A percentile compares a stretch with the other conserved stretches of the same genome.
Evolutionary conservation across 2,888 invertebrate genomes (phyloP).

Genomic region (Noctua pronuba): DNA sequence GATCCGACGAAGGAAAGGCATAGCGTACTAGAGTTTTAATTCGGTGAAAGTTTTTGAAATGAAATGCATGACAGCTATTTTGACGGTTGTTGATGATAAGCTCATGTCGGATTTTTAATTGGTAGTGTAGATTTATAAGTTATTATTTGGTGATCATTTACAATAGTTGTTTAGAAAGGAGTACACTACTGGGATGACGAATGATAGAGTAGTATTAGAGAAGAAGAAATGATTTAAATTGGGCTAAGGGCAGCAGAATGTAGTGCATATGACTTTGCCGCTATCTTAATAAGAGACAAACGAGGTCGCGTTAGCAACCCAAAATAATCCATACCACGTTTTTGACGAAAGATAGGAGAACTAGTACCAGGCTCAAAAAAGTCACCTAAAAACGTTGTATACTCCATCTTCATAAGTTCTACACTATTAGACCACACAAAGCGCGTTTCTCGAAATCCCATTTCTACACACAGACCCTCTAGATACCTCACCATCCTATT

Average conservation of each 20-base stretch:
- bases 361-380: not conserved
- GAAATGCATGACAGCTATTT: slow-evolving; percentile 36
- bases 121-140: not conserved
- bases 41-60: slow-evolving; percentile 45
- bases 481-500: slow-evolving; percentile 57
- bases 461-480: slow-evolving; percentile 41
- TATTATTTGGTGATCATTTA: not conserved
- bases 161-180: not conserved
- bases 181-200: not conserved
- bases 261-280: not conserved
- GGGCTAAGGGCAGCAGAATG: not conserved
- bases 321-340: not conserved
- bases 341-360: not conserved
- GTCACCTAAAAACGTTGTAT: not conserved
- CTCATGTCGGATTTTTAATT: slow-evolving; percentile 27
- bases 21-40: slow-evolving; percentile 35
- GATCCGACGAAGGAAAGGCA: slow-evolving; percentile 36
- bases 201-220: not conserved
- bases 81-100: slow-evolving; percentile 19
- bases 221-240: not conserved
- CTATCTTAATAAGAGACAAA: not conserved
- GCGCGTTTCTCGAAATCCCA: slow-evolving; percentile 35
- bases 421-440: not conserved
- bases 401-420: not conserved
- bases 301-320: not conserved